These are phyloP conservation scores for Margarornis squamiger DNA, from an alignment of 2,797 vertebrate genomes.

Conservation along the genomic window DNA sequence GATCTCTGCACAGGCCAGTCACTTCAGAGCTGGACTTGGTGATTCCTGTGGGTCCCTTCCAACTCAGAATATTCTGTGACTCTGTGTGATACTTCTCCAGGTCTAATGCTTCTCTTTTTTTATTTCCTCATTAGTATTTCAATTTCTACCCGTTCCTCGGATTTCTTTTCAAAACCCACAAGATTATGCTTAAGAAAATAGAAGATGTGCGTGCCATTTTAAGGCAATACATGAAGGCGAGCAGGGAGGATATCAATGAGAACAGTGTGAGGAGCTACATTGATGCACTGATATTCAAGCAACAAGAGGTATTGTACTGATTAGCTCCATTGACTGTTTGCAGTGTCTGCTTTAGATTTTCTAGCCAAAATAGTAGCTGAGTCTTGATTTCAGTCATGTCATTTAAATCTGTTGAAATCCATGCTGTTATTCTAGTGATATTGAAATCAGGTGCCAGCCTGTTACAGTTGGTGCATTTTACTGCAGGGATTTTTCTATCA, in stretches of 20 bases:
- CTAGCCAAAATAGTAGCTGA: background rate
- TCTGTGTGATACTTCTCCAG: background rate
- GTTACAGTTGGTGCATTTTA: background rate
- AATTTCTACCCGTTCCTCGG: conserved; percentile 76
- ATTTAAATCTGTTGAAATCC: background rate
- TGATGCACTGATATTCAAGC: conserved; percentile 72
- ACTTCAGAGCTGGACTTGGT: background rate
- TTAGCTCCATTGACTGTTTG: background rate
- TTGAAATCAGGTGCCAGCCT: background rate
- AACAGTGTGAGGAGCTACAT: conserved; percentile 62
- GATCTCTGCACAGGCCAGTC: background rate
- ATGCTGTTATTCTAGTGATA: background rate
- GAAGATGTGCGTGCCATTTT: conserved; percentile 69
- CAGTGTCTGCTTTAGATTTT: background rate
- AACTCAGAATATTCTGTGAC: background rate
- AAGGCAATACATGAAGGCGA: conserved; percentile 53
- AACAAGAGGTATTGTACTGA: conserved; percentile 68
- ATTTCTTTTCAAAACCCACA: conserved; percentile 72
- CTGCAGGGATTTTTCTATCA: background rate
- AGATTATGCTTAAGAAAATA: conserved; percentile 71
- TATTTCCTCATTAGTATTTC: conserved; percentile 62
- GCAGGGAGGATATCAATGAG: background rate
- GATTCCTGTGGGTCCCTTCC: background rate
- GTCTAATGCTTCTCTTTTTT: background rate
- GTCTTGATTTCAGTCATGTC: background rate